Evolutionary conservation across 92 coral and sea anemone genomes (phyloP).

Genomic region (Anthopleura xanthogrammica): DNA sequence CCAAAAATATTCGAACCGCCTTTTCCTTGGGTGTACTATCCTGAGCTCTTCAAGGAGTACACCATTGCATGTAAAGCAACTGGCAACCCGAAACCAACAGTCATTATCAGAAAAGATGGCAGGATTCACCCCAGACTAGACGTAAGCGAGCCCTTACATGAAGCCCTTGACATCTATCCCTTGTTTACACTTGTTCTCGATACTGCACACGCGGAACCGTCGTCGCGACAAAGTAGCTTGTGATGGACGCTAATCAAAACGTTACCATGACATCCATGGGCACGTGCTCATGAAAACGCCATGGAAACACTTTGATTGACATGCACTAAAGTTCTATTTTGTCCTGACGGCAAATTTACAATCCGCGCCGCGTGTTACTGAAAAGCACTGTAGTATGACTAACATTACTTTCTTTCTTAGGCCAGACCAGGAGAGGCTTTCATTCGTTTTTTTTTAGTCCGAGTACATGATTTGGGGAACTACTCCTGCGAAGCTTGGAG

Average conservation of each 20-base stretch:
- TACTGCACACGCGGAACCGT: background rate
- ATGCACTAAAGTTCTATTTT: too few relatives aligned
- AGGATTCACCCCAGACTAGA: slow-evolving; percentile 38
- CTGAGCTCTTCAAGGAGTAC: slow-evolving; percentile 1
- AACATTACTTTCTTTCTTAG: background rate
- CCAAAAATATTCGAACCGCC: slow-evolving; percentile 35
- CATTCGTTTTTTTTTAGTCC: slow-evolving; percentile 9
- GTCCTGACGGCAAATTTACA: too few relatives aligned
- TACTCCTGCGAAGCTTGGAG: slow-evolving; percentile 62
- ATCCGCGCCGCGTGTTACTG: too few relatives aligned
- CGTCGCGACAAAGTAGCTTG: too few relatives aligned
- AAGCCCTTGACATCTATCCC: too few relatives aligned
- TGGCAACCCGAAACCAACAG: slow-evolving; percentile 48
- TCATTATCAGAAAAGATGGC: slow-evolving; percentile 41
- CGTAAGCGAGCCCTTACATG: slow-evolving; percentile 14
- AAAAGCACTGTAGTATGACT: background rate
- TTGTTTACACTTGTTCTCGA: too few relatives aligned
- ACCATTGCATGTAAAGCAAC: slow-evolving; percentile 47
- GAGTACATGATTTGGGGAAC: slow-evolving; percentile 48
- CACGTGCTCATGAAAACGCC: too few relatives aligned
- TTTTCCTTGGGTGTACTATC: slow-evolving; percentile 37
- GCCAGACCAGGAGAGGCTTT: slow-evolving; percentile 19
- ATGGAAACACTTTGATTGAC: too few relatives aligned
- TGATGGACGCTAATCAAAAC: too few relatives aligned
- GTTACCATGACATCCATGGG: too few relatives aligned